Evolutionary conservation across 2,888 invertebrate genomes (phyloP).

Genomic region (Eupithecia subumbrata): DNA sequence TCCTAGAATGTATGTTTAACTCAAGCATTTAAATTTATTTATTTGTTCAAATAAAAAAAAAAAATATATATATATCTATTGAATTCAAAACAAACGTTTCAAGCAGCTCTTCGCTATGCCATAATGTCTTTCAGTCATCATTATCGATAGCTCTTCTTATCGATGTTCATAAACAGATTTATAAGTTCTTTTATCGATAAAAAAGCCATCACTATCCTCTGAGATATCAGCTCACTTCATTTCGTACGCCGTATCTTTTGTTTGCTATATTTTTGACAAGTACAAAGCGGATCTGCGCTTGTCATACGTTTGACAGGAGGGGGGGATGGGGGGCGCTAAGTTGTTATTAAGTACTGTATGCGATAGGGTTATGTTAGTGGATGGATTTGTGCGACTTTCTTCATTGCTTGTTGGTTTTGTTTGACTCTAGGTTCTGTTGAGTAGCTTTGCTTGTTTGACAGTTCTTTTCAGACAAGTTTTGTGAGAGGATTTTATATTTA

Average conservation of each 20-base stretch:
- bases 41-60: too few species aligned
- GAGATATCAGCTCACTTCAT: conserved; percentile 84
- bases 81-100: not conserved
- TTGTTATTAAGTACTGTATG: conserved; percentile 81
- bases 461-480: not conserved
- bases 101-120: not conserved
- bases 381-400: conserved; percentile 11
- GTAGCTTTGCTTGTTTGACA: not conserved
- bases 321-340: conserved; percentile 69
- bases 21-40: not conserved
- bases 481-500: not conserved
- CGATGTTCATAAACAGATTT: not conserved
- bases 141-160: not conserved
- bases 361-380: conserved; percentile 54
- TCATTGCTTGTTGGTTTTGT: conserved; percentile 11
- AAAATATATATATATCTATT: not conserved
- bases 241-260: conserved; percentile 81
- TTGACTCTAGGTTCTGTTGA: not conserved
- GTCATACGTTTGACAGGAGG: conserved; percentile 82
- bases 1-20: not conserved
- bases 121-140: not conserved
- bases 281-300: conserved; percentile 83
- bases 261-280: conserved; percentile 84
- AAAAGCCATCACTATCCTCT: conserved; percentile 60
- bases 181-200: conserved; percentile 50